Conservation (phyloP, 1,140 invertebrate species). For the Mya arenaria region DNA sequence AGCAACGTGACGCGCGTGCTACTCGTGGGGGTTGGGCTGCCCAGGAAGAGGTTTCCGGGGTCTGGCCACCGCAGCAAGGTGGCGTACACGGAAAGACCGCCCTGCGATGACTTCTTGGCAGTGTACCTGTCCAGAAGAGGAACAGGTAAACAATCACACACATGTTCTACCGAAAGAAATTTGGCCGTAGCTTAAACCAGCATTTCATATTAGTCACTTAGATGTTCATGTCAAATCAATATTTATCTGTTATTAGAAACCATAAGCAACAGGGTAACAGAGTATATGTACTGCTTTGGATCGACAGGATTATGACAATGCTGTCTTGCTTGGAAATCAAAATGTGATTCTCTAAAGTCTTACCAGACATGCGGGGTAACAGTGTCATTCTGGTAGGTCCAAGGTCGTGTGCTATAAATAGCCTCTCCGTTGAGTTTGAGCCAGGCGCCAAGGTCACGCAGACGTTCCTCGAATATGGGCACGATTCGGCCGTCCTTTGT, state of each 20-base stretch:
- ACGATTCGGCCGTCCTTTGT: slow-evolving; percentile 93
- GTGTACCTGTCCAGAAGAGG: too few relatives aligned
- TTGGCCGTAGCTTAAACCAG: too few relatives aligned
- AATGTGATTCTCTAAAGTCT: too few relatives aligned
- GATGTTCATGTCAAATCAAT: too few relatives aligned
- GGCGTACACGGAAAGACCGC: slow-evolving; percentile 56
- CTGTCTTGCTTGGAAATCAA: too few relatives aligned
- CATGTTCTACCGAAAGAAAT: too few relatives aligned
- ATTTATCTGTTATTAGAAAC: too few relatives aligned
- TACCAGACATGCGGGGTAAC: slow-evolving; percentile 85
- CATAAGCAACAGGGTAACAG: too few relatives aligned
- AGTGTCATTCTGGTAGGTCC: slow-evolving; percentile 90
- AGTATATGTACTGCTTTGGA: too few relatives aligned
- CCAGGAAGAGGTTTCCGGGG: slow-evolving; percentile 40
- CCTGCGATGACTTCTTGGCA: slow-evolving; percentile 31
- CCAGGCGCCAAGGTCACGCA: slow-evolving; percentile 88
- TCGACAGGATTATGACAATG: too few relatives aligned
- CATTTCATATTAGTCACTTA: too few relatives aligned
- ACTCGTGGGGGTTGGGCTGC: slow-evolving; percentile 11
- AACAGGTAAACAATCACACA: too few relatives aligned
- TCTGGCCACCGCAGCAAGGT: slow-evolving; percentile 63
- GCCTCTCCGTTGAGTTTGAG: slow-evolving; percentile 92
- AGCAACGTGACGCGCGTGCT: slow-evolving; percentile 56
- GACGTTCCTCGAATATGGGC: slow-evolving; percentile 94
- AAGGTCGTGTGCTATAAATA: slow-evolving; percentile 91